These are phyloP conservation scores for Tretioscincus oriximinensis DNA, from an alignment of 2,113 vertebrate species.

Conservation along the genomic window DNA sequence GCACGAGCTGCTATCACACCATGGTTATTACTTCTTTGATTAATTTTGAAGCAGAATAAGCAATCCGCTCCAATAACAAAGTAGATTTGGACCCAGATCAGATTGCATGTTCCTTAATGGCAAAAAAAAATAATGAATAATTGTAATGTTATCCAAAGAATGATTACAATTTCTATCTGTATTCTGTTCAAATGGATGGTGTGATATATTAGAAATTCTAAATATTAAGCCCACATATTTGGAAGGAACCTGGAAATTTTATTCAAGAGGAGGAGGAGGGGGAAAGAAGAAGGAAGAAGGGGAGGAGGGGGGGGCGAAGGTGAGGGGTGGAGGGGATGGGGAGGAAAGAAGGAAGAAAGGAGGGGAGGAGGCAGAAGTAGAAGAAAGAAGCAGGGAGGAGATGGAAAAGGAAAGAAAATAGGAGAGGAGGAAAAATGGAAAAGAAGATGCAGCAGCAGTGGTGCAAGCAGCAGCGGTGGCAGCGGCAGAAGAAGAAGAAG, in stretches of 20 bases:
- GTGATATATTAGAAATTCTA: neutral
- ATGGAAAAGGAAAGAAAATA: too few relatives aligned
- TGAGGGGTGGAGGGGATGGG: too few relatives aligned
- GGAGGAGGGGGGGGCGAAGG: too few relatives aligned
- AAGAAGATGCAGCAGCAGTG: too few relatives aligned
- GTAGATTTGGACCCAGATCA: neutral
- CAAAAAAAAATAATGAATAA: neutral
- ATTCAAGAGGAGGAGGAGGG: too few relatives aligned
- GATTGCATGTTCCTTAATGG: neutral
- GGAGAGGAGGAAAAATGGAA: too few relatives aligned
- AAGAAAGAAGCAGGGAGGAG: too few relatives aligned
- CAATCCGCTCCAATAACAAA: neutral
- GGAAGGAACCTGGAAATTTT: neutral
- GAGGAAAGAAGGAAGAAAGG: too few relatives aligned
- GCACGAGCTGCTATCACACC: neutral
- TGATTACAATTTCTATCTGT: neutral
- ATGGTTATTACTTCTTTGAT: neutral
- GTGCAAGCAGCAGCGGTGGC: too few relatives aligned
- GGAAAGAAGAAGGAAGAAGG: too few relatives aligned
- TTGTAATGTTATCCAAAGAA: neutral
- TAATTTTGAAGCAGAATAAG: neutral
- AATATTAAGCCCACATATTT: conserved; percentile 4
- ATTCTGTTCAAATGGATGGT: neutral
- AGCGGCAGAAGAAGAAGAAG: too few relatives aligned
- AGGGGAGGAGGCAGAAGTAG: too few relatives aligned